These are phyloP conservation scores for Spodoptera litura DNA, from an alignment of 1,140 invertebrate species.

Conservation along the genomic window DNA sequence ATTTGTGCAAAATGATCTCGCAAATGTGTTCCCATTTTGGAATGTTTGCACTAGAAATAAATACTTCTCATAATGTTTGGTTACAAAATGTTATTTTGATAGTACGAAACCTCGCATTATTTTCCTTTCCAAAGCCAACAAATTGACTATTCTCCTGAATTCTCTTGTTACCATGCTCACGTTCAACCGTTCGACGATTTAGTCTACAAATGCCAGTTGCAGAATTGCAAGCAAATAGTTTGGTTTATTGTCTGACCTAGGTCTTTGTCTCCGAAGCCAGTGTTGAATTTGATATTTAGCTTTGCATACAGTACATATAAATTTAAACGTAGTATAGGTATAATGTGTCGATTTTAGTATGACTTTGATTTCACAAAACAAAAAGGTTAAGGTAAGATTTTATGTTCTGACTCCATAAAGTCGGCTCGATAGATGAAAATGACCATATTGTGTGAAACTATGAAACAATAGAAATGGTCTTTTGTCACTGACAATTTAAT, in stretches of 20 bases:
- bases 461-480: too few relatives aligned
- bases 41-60: not conserved
- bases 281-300: not conserved
- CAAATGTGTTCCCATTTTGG: not conserved
- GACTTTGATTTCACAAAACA: too few relatives aligned
- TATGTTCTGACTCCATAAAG: too few relatives aligned
- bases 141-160: too few relatives aligned
- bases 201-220: slow-evolving; percentile 2
- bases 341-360: too few relatives aligned
- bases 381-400: too few relatives aligned
- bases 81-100: too few relatives aligned
- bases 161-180: not conserved
- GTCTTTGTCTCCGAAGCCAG: not conserved
- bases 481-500: too few relatives aligned
- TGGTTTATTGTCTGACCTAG: not conserved
- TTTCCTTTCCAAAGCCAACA: not conserved
- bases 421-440: too few relatives aligned
- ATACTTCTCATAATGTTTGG: not conserved
- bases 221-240: not conserved
- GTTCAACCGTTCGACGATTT: slow-evolving; percentile 4
- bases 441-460: too few relatives aligned
- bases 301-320: not conserved
- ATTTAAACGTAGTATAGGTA: too few relatives aligned
- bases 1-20: not conserved
- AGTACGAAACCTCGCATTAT: not conserved